Base-by-base conservation (phyloP, 2,888 invertebrate genomes). In the Catocala sponsa region DNA sequence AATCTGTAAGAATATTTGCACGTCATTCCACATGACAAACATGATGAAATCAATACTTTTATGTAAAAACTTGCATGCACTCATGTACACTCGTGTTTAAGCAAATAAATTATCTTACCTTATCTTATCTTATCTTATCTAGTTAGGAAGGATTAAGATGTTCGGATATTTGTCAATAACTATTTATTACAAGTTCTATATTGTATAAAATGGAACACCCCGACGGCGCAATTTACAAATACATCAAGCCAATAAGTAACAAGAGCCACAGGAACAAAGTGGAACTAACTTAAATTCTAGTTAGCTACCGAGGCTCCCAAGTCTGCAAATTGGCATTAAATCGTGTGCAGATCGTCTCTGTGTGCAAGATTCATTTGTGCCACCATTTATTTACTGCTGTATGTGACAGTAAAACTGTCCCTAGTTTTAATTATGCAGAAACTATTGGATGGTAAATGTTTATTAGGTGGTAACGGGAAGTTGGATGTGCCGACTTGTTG, bases 271-370 rank as follows among this genome's bases (percentile, higher is more conserved):
- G 38, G 38, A 15, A 55, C 55, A 55, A 47, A 46, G 47, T 38
- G 35, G 10, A 15, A n/a, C 42, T 47, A 38, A 35, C 25, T 35
- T 13, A 33, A 47, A 55, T n/a, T 47, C 33, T 33, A 46, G 33
- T 47, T 55, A 55, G 35, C 38, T 47, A 58, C 55, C 44, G 15
- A 56, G 48, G 66, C 41, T 25, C 44, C 54, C 53, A 57, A 68
- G 65, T 63, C 54, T 55, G 46, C 56, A 63, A 73, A 76, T 73
- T 72, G 70, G 56, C 63, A 71, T 65, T 79, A 76, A 73, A 78
- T 79, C 63, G 69, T 59, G 58, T 55, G 60, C 69, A 71, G 70
- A 79, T 82, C 74, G 72, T 66, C 58, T 52, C 65, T 59, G 59
- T 54, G 65, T 65, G 65, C 63, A 62, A 71, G 57, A 68, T 69